Evolutionary conservation across 2,113 vertebrate species (phyloP), one percentile per base, ranked within the genome.

Genomic region (Cephalopterus ornatus): DNA sequence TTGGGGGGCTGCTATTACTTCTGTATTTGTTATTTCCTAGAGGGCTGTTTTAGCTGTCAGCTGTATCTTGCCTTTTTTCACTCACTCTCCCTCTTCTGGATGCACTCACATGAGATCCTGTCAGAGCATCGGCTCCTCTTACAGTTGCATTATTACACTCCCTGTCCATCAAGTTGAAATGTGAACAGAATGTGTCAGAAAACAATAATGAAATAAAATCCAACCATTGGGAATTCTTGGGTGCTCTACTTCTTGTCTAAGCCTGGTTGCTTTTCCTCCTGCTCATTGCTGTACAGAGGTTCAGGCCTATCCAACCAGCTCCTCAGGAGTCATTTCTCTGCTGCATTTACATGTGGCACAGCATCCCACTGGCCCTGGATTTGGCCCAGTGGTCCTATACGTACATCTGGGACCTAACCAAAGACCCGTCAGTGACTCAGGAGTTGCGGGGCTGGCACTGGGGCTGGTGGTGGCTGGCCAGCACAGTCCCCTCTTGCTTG

Each of bases 281-380:
- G 63, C n/a, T 26, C 33, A 3, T 32, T 0, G 1, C 65, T 3
- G 0, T 11, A 11, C 27, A 59, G 47, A 71, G 11, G 11, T 8
- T 68, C 41, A 37, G 49, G 23, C 20, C 32, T 14, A 2, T 18
- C 28, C 15, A 26, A 21, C 4, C 63, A 55, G 65, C 68, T 75
- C 42, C 65, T 88, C 41, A 21, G 32, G 41, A 84, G 22, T 37
- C 3, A 23, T 59, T 84, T 59, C 73, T 68, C 47, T 85, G 62
- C 37, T 1, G 0, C 8, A 1, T 28, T 11, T 66, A 6, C 63
- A 14, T 0, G 0, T 18, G n/a, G 32, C 71, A 50, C 37, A 75
- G 39, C 66, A 33, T 37, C 50, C 62, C 56, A 28, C 1, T 2
- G 61, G 71, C 27, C 26, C 49, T 65, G 63, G 62, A 7, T 37